Base-by-base conservation (phyloP, 2,888 invertebrate species). In the Brachynemurus nebulosus region DNA sequence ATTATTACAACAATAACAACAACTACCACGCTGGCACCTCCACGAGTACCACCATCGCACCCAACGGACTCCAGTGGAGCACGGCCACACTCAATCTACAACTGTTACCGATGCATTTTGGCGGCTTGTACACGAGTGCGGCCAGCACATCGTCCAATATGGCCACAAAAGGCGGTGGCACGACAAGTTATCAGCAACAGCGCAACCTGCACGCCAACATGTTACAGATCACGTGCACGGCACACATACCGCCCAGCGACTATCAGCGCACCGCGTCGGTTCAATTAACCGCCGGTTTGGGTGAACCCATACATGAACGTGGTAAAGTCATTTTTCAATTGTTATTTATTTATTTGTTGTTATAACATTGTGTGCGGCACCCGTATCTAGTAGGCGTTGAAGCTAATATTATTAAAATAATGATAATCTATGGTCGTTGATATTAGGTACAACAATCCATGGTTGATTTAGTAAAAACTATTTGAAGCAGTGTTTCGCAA, bases 231-330 rank as follows among this genome's bases (percentile, higher is more conserved):
- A 23, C 39, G 25, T 39, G 39, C 20, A 39, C 23, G 17, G 20
- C 39, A 14, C 23, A 20, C 23, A 23, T 39, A 11, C 9, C 20
- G 9, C 19, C 20, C 3, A 25, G 23, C 9, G 25, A 20, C 11
- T 39, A 39, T 14, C 39, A 23, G n/a, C 19, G 20, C 14, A 16
- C 25, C 12, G 17, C 21, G 12, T 23, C n/a, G 2, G 9, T 39
- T 3, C 39, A 39, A 21, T n/a, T 39, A 12, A 3, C 39, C 7
- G 39, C 21, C 3, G 12, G 21, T 12, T 20, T 39, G 7, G 39
- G 39, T 23, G 39, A 39, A 23, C 39, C 39, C 2, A 25, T 39
- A 14, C 39, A 39, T 23, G 19, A 39, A 39, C 21, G 39, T 14
- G 39, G 39, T 39, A 23, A 23, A n/a, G n/a, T n/a, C n/a, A n/a